Base-by-base conservation (phyloP, 1,140 invertebrate species). In the Radopholus similis region DNA sequence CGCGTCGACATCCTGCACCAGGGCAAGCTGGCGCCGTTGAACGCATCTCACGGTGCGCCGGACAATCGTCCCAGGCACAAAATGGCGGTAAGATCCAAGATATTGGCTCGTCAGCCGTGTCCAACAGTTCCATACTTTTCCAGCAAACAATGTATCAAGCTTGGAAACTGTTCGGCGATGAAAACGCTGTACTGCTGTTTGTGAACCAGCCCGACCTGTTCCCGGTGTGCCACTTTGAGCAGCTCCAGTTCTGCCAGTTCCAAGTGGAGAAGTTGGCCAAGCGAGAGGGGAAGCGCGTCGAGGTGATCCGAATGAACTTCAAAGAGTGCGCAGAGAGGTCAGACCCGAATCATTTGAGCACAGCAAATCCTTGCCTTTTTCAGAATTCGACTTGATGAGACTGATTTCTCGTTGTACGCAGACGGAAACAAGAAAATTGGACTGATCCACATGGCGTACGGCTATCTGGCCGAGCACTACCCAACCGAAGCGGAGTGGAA, bases 401-500 rank as follows among this genome's bases (percentile, higher is more conserved):
- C 11, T 4, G 64, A 76, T 49, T 55, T 47, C 26, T 40, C 54
- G n/a, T 32, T 91, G 9, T 83, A 87, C 38, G 89, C 40, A 34
- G 59, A 62, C 88, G 72, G 85, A 88, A n/a, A n/a, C 80, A 87
- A 89, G 78, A 18, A 28, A 21, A 88, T 97, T 13, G 90, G 89
- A 44, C 90, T 98, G 21, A 89, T 96, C 26, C 97, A 97, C 84
- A 94, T 90, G 84, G 87, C 95, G 73, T 87, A 89, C 64, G 94
- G 91, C 3, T 98, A 97, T 83, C 88, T 89, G 72, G 91, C 92
- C 0, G 86, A 85, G n/a, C 89, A 93, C 79, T 96, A 93, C 67
- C 62, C 68, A 42, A 56, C 66, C 38, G 40, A 68, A 21, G 32
- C 38, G 1, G 49, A 94, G 80, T 97, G 94, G 93, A 87, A 89